phyloP scores from a whole-genome alignment of 1,140 invertebrate genomes.

The Solenopsis invicta region DNA sequence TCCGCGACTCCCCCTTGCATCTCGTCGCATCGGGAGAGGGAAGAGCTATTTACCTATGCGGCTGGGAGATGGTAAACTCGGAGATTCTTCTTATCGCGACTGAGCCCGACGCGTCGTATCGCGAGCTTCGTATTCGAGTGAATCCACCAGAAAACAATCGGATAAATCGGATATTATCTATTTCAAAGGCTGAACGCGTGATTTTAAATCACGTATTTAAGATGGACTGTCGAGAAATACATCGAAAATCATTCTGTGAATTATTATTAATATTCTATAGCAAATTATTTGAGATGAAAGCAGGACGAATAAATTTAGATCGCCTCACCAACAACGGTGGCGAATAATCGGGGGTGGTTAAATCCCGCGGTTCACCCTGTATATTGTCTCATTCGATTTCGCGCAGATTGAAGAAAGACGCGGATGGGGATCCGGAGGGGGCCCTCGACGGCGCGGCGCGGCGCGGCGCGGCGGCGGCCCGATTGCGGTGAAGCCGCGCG shows the following conservation, averaged over 20 bases:
- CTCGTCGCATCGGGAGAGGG: slow-evolving; percentile 30
- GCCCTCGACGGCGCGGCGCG: no score
- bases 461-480: slow-evolving; percentile 68
- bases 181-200: background rate
- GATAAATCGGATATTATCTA: background rate
- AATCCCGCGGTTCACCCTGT: slow-evolving; percentile 46
- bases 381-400: slow-evolving; percentile 73
- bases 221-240: background rate
- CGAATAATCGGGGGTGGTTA: slow-evolving; percentile 8
- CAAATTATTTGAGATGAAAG: background rate
- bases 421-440: slow-evolving; percentile 1
- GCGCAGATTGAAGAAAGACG: slow-evolving; percentile 57
- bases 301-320: slow-evolving; percentile 17
- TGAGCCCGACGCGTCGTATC: background rate
- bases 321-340: background rate
- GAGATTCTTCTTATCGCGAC: slow-evolving; percentile 25
- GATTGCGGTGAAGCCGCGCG: slow-evolving; percentile 70
- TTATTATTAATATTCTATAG: background rate
- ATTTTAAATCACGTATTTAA: background rate
- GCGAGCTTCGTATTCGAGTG: background rate
- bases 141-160: background rate
- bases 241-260: background rate
- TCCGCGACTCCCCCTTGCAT: background rate
- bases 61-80: slow-evolving; percentile 64
- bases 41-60: slow-evolving; percentile 74